Base-by-base conservation (phyloP, 2,888 invertebrate genomes). In the Drosophila meridionalis region DNA sequence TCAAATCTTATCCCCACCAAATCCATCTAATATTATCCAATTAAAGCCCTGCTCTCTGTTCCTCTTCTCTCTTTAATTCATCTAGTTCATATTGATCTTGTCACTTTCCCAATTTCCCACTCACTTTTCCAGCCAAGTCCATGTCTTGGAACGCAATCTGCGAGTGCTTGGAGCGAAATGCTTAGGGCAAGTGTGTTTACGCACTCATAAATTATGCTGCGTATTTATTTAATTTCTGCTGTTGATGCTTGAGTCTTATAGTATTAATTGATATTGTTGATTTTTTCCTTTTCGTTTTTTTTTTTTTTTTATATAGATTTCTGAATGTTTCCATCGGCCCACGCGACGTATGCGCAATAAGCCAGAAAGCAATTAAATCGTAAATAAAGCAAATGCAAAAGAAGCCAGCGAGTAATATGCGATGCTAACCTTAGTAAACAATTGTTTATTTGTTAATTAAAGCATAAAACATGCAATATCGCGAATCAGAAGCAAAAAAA, bases 271-370 rank as follows among this genome's bases (percentile, higher is more conserved):
- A 55, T 70, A 26, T 53, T 55, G 38, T 55, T 14, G n/a, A 14
- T 14, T 30, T 26, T 14, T 6, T 26, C 45, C 20, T 20, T 26
- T 12, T 45, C 26, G 4, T 11, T 11, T 4, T 47, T 6, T 5
- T 3, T 11, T 26, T 56, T 45, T 5, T 3, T 11, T 26, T 56
- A 42, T 11, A 76, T 73, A 36, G 73, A 56, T 60, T 57, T 52
- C 48, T 14, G 47, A 50, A 60, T 40, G 59, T 63, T 56, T 64
- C 30, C 57, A 43, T 26, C 30, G 48, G 48, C n/a, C 32, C 67
- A 48, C 67, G 48, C 56, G 67, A 40, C 53, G 74, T 65, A 69
- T 78, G 48, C 43, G 48, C 40, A 52, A 69, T 65, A 69, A 69
- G 36, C 36, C 30, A 28, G 48, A 60, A 20, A 57, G 42, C 47